Evolutionary conservation across 2,888 invertebrate genomes (phyloP).

Genomic region (Lissonota sp.): DNA sequence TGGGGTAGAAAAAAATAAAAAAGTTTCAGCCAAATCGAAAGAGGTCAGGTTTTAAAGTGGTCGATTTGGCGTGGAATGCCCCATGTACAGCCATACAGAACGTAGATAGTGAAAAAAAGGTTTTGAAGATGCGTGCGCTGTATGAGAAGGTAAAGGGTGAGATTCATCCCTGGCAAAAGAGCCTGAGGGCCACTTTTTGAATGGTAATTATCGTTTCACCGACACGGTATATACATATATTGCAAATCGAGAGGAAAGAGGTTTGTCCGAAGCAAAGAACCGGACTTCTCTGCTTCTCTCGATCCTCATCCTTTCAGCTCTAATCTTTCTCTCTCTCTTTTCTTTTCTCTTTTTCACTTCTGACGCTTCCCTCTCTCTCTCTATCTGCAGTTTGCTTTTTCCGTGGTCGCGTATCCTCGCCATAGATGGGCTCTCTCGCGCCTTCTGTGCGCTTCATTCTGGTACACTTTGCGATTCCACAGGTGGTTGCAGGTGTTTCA

Average conservation of each 20-base stretch:
- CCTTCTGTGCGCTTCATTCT: slow-evolving; percentile 47
- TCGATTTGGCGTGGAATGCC: too few relatives aligned
- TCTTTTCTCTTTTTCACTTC: slow-evolving; percentile 13
- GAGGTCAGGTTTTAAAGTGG: too few relatives aligned
- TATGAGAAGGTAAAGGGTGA: slow-evolving; percentile 21
- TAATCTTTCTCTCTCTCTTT: background rate
- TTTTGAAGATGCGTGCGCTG: background rate
- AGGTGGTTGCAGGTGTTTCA: slow-evolving; percentile 59
- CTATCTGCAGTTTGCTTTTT: too few relatives aligned
- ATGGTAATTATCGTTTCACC: slow-evolving; percentile 73
- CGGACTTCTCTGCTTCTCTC: slow-evolving; percentile 43
- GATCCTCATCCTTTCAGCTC: slow-evolving; percentile 5
- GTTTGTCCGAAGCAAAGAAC: slow-evolving; percentile 14
- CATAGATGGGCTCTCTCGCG: slow-evolving; percentile 54
- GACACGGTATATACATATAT: slow-evolving; percentile 76
- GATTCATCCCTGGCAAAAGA: slow-evolving; percentile 21
- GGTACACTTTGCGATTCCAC: slow-evolving; percentile 39
- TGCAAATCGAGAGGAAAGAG: slow-evolving; percentile 65
- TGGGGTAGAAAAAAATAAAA: too few relatives aligned
- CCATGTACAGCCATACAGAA: too few relatives aligned
- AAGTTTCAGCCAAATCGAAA: too few relatives aligned
- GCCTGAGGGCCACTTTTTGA: slow-evolving; percentile 70
- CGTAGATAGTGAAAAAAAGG: too few relatives aligned
- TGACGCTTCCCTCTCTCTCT: slow-evolving; percentile 45
- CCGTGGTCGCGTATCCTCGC: slow-evolving; percentile 45